phyloP scores from a whole-genome alignment of 1,140 invertebrate genomes.

The Meloidogyne hapla region DNA sequence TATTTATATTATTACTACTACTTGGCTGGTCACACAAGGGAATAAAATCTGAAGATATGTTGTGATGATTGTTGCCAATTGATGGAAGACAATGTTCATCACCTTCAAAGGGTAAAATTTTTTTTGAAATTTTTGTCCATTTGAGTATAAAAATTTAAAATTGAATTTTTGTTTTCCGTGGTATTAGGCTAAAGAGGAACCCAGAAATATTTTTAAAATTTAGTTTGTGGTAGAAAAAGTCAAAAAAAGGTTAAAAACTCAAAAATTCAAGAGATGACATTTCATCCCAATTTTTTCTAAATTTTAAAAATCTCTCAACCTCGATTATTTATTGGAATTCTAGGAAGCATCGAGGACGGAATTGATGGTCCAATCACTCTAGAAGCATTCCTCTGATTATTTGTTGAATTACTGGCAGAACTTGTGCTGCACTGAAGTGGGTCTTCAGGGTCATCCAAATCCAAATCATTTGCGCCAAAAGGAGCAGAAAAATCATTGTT shows the following conservation, averaged over 20 bases:
- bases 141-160: too few species aligned
- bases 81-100: slow-evolving; percentile 13
- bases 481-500: slow-evolving; percentile 33
- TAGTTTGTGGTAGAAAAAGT: too few species aligned
- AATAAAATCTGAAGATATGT: slow-evolving; percentile 5
- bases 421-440: slow-evolving; percentile 21
- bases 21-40: slow-evolving; percentile 20
- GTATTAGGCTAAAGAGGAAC: too few species aligned
- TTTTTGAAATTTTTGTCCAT: too few species aligned
- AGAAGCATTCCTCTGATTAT: background rate
- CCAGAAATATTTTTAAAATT: too few species aligned
- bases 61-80: background rate
- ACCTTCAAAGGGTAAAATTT: too few species aligned
- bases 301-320: background rate
- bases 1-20: background rate
- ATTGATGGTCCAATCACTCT: background rate
- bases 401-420: background rate
- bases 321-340: background rate
- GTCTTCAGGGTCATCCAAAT: slow-evolving; percentile 36
- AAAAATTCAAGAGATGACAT: background rate
- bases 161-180: too few species aligned
- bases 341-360: slow-evolving; percentile 16
- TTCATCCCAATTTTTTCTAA: background rate
- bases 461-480: slow-evolving; percentile 14
- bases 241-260: too few species aligned